Evolutionary conservation across 92 coral and sea anemone species (phyloP).

Genomic region (Zoanthus solanderi): DNA sequence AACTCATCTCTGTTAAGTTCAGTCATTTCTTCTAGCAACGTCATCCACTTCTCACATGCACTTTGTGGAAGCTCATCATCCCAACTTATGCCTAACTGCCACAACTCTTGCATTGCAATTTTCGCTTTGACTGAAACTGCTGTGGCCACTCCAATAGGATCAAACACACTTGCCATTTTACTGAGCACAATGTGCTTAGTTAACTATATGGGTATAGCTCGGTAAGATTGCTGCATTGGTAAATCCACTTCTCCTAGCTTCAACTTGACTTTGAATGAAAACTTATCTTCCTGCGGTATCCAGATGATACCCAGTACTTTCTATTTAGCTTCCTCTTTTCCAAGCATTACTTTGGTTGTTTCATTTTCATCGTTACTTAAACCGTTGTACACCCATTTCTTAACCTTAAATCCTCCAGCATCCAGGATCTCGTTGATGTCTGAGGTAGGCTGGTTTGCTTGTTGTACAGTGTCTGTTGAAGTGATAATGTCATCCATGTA

Average conservation of each 20-base stretch:
- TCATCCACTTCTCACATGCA: not conserved
- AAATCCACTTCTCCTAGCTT: not conserved
- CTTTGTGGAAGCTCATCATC: not conserved
- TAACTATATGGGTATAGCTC: not conserved
- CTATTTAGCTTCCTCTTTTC: not conserved
- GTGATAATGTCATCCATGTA: slow-evolving; percentile 60
- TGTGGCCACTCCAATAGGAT: not conserved
- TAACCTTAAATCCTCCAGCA: slow-evolving; percentile 7
- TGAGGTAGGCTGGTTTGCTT: not conserved
- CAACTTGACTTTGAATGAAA: not conserved
- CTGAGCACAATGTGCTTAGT: not conserved
- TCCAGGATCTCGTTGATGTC: not conserved
- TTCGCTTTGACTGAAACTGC: not conserved
- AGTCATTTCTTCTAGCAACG: not conserved
- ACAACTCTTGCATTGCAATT: not conserved
- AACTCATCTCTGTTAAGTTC: not conserved
- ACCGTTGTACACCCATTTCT: not conserved
- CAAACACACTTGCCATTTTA: not conserved
- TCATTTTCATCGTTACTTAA: not conserved
- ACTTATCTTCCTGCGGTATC: not conserved
- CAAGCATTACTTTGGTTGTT: not conserved
- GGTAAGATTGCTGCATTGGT: not conserved
- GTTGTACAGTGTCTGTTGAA: slow-evolving; percentile 22
- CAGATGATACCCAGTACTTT: not conserved
- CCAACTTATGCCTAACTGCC: not conserved